Base-by-base conservation (phyloP, 2,113 vertebrate genomes). In the Oriolus oriolus region DNA sequence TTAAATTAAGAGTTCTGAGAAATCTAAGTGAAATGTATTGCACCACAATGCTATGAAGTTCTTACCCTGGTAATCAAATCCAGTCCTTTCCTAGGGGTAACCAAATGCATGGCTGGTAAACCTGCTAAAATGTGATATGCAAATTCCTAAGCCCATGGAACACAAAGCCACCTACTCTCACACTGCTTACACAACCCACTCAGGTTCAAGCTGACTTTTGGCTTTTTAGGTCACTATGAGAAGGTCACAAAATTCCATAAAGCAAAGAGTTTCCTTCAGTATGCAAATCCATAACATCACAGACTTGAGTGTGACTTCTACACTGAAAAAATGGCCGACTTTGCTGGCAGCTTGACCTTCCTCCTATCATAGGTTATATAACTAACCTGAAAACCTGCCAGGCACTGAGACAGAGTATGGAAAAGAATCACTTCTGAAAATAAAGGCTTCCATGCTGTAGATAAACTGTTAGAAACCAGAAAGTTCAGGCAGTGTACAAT, bases 341-440 rank as follows among this genome's bases (percentile, higher is more conserved):
- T 53, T 5, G 26, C 59, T 16, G 44, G 78, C 39, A 70, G 90
- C 79, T 66, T 90, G 95, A 95, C 95, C 94, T 96, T 93, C 80
- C 89, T 90, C 83, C 80, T 90, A 45, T 61, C 56, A 2, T 1
- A 6, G 31, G 64, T 96, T 97, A 90, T 81, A 68, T 80, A 97
- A 97, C 93, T 92, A 87, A 93, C 95, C 96, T 90, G 89, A 90
- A 90, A 96, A 95, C 76, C 83, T 90, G 87, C 60, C 95, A 96
- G 42, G 60, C 88, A 56, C 37, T 23, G 16, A 78, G 50, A 77
- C 56, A 61, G 27, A 23, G 27, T 8, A 80, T 4, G 22, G 75
- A 63, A 94, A 87, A 69, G 76, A 96, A 88, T 7, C 39, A 44
- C 45, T 73, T 80, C 70, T 90, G 71, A 93, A 93, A 96, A 84